Evolutionary conservation across 2,113 vertebrate genomes (phyloP).

Genomic region (Nothoprocta perdicaria): DNA sequence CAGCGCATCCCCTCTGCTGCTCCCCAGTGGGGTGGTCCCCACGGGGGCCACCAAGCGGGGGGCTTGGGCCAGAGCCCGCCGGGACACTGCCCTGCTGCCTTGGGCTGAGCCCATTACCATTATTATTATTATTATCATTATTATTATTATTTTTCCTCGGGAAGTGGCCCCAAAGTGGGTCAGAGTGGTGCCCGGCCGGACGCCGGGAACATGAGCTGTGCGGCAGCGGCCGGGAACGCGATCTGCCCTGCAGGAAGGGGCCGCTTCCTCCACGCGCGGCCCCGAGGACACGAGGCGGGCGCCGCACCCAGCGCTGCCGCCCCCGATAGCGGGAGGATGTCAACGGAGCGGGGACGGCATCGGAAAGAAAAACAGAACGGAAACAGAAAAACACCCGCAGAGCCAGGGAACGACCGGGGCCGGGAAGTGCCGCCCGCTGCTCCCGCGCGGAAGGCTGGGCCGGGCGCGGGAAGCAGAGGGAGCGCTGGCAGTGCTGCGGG

Average conservation of each 20-base stretch:
- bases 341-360: not conserved
- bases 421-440: too few relatives aligned
- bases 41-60: fast-evolving
- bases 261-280: constrained; percentile 29
- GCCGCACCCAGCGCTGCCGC: not conserved
- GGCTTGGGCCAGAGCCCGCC: not conserved
- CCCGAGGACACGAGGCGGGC: constrained; percentile 12
- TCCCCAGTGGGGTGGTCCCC: not conserved
- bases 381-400: not conserved
- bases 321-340: not conserved
- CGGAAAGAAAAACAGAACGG: not conserved
- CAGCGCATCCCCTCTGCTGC: too few relatives aligned
- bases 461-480: too few relatives aligned
- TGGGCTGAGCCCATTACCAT: too few relatives aligned
- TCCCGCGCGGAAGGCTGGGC: too few relatives aligned
- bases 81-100: not conserved
- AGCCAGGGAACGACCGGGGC: not conserved
- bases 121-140: too few relatives aligned
- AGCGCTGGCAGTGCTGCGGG: too few relatives aligned
- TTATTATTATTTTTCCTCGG: not conserved
- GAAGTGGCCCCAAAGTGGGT: constrained; percentile 3
- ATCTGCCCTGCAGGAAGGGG: constrained; percentile 52
- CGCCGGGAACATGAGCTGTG: constrained; percentile 27
- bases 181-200: not conserved
- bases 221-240: not conserved